A percentile compares a stretch with the other conserved stretches of the same genome.
Conservation (phyloP, 2,797 vertebrate species). For the Anolis apletophallus region DNA sequence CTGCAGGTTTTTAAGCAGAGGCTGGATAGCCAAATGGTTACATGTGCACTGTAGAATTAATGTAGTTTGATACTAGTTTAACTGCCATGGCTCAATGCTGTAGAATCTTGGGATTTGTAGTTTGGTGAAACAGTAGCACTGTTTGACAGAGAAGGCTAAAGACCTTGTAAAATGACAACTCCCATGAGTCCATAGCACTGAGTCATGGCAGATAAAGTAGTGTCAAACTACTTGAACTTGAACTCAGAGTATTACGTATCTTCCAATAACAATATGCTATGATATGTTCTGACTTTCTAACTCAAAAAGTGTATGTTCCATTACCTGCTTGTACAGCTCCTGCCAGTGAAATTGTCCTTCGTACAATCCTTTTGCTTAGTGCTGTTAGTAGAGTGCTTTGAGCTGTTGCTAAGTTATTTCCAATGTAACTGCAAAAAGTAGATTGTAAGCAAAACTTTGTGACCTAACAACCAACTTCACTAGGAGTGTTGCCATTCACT, state of each 20-base stretch:
- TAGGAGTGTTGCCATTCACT: background rate
- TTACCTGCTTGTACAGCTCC: background rate
- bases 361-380: background rate
- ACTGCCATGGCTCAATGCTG: too few species aligned
- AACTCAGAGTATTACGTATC: background rate
- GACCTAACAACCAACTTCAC: background rate
- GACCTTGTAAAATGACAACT: too few species aligned
- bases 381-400: background rate
- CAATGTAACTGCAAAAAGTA: background rate
- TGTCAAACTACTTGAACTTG: background rate
- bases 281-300: background rate
- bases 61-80: too few species aligned
- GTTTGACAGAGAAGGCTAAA: too few species aligned
- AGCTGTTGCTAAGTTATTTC: slow-evolving; percentile 1
- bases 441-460: background rate
- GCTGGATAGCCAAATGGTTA: too few species aligned
- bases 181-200: too few species aligned
- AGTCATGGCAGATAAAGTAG: too few species aligned
- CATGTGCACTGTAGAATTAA: too few species aligned
- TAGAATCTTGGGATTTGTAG: too few species aligned
- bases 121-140: too few species aligned
- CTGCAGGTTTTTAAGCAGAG: too few species aligned
- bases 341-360: background rate
- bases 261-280: background rate
- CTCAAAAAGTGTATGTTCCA: background rate